These are phyloP conservation scores for Brienomyrus brachyistius DNA, from an alignment of 2,113 vertebrate species.

Conservation along the genomic window DNA sequence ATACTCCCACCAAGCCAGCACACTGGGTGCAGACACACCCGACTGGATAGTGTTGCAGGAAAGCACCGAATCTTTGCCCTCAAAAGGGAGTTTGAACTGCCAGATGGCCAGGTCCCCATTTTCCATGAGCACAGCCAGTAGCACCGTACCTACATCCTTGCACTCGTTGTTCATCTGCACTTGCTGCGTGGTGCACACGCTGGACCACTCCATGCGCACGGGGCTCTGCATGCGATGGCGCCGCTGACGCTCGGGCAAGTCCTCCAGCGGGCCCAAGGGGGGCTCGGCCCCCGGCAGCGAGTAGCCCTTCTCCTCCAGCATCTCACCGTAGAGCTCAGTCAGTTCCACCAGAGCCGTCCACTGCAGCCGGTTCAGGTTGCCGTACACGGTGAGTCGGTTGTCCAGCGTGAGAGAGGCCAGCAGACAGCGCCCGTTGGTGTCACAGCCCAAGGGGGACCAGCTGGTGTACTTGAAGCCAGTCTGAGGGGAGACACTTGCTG, in stretches of 20 bases:
- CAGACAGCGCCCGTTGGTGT: constrained; percentile 75
- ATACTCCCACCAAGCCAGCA: constrained; percentile 93
- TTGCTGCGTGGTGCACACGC: constrained; percentile 81
- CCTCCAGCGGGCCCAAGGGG: constrained; percentile 49
- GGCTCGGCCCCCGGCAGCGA: constrained; percentile 49
- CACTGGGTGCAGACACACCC: constrained; percentile 72
- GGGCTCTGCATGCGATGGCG: constrained; percentile 85
- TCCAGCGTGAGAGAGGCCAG: constrained; percentile 84
- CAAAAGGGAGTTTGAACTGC: constrained; percentile 80
- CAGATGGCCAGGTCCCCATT: constrained; percentile 84
- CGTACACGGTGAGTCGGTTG: constrained; percentile 76
- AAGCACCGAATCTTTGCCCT: constrained; percentile 65
- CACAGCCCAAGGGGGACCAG: constrained; percentile 89
- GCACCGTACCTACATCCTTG: constrained; percentile 73
- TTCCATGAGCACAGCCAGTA: constrained; percentile 86
- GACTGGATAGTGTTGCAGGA: constrained; percentile 86
- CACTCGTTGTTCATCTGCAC: constrained; percentile 80
- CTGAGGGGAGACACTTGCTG: constrained; percentile 47
- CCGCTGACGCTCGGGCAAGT: constrained; percentile 74
- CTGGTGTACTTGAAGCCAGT: constrained; percentile 81
- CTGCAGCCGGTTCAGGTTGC: constrained; percentile 74
- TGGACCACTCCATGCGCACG: constrained; percentile 91
- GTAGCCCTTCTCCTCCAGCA: constrained; percentile 70
- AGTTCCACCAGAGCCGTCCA: constrained; percentile 79
- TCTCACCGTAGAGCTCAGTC: constrained; percentile 73